Base-by-base conservation (phyloP, 2,113 vertebrate species). In the Trochalopteron elliotii region DNA sequence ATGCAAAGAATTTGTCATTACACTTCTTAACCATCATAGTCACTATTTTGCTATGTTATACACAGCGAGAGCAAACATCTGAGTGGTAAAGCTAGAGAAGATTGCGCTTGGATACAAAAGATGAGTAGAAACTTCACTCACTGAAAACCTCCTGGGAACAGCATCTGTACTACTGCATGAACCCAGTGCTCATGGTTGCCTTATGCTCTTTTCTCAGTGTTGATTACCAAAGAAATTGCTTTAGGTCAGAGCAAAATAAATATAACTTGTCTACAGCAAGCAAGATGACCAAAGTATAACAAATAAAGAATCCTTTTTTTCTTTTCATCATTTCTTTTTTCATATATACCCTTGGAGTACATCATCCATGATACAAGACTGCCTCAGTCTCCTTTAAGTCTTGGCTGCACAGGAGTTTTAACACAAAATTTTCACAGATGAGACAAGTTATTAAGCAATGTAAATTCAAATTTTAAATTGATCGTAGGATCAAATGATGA, bases 101-200 rank as follows among this genome's bases (percentile, higher is more conserved):
- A 70, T 89, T 89, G 52, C 10, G 76, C 27, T 71, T 78, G 83
- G 92, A 88, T 56, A 89, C n/a, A 86, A 93, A 94, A 94, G 61
- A 92, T 65, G 17, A 89, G 63, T 31, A 44, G 74, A 89, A 95
- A 70, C 76, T 72, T 91, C 57, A 47, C 24, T 72, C 37, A 71
- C 75, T 81, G 82, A 57, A 90, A 88, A 60, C 57, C 83, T 92
- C 61, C 83, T 94, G 87, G 64, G 61, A 83, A n/a, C 1, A 11
- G 13, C 61, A 88, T 83, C 71, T 87, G 64, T 87, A 56, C 24
- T 81, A n/a, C 28, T 3, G 9, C 77, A 87, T 72, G 55, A 90
- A 91, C 74, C 31, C 57, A 45, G 18, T 30, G 61, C 45, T 96
- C 31, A 15, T 23, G 59, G 45, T 21, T 85, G n/a, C 52, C 59